Base-by-base conservation (phyloP, 2,888 invertebrate genomes). In the Rhagonycha lutea region DNA sequence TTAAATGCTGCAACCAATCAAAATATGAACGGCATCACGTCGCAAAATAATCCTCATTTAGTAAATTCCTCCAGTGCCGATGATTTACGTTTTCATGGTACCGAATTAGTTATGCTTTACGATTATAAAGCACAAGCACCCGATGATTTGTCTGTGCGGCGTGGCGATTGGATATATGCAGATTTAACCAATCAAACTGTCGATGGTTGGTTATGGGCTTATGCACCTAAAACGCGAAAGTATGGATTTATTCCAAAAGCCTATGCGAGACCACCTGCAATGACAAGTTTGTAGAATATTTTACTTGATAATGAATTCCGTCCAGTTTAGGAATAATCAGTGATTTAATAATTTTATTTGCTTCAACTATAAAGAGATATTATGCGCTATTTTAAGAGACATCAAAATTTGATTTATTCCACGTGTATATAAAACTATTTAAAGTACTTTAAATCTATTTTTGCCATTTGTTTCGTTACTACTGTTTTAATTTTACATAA, bases 171-270 rank as follows among this genome's bases (percentile, higher is more conserved):
- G 96, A 96, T 98, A 81, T 98, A 97, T 88, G 97, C 97, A 0
- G 97, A 98, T 89, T 91, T 97, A 69, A 94, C 94, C 83, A 96
- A 96, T 89, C 97, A 97, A 89, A 97, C 96, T 0, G 96, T 96
- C 60, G 97, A 96, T 87, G 98, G 98, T 60, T 97, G 95, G 96
- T 89, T 97, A 79, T 98, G 96, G 97, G 95, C 96, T 0, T 98
- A 98, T 89, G 96, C 97, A 10, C 97, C 97, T 9, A 96, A 96
- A 88, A 94, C 95, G 3, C 90, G 96, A 28, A 95, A 96, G 87
- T 97, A 97, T 85, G 98, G 98, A 47, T 98, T 98, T 88, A 97
- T 98, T 80, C 98, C 98, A 74, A 97, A 97, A 86, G 96, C 97
- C 0, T 97, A 97, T 85, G 97, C 97, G 9, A 90, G 97, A 14